These are phyloP conservation scores for Agrochola litura DNA, from an alignment of 2,888 invertebrate genomes.

Conservation along the genomic window DNA sequence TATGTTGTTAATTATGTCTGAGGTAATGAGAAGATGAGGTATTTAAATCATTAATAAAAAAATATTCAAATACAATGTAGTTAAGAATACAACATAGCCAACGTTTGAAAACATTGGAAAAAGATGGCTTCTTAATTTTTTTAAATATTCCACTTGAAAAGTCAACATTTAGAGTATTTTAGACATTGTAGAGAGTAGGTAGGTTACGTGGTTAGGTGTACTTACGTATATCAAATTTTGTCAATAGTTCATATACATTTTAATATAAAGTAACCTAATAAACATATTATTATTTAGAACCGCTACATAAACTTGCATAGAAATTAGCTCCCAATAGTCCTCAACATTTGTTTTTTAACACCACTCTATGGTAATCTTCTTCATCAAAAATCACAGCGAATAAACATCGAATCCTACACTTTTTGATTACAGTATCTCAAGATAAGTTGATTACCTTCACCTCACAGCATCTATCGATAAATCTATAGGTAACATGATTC, in stretches of 20 bases:
- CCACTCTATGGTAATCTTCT: not conserved
- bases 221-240: too few relatives aligned
- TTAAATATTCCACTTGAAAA: too few relatives aligned
- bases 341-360: not conserved
- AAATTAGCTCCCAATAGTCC: not conserved
- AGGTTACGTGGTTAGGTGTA: too few relatives aligned
- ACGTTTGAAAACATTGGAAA: too few relatives aligned
- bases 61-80: too few relatives aligned
- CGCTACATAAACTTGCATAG: not conserved
- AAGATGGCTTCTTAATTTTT: too few relatives aligned
- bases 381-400: not conserved
- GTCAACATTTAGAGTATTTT: too few relatives aligned
- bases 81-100: too few relatives aligned
- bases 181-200: too few relatives aligned
- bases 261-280: not conserved
- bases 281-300: not conserved
- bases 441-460: constrained; percentile 44
- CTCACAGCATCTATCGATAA: constrained; percentile 3
- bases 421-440: constrained; percentile 23
- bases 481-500: constrained; percentile 33
- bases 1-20: constrained; percentile 9
- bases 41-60: too few relatives aligned
- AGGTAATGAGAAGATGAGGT: too few relatives aligned
- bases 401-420: constrained; percentile 24
- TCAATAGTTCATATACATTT: too few relatives aligned